Conservation (phyloP, 1,140 invertebrate genomes). For the Euschistus heros region DNA sequence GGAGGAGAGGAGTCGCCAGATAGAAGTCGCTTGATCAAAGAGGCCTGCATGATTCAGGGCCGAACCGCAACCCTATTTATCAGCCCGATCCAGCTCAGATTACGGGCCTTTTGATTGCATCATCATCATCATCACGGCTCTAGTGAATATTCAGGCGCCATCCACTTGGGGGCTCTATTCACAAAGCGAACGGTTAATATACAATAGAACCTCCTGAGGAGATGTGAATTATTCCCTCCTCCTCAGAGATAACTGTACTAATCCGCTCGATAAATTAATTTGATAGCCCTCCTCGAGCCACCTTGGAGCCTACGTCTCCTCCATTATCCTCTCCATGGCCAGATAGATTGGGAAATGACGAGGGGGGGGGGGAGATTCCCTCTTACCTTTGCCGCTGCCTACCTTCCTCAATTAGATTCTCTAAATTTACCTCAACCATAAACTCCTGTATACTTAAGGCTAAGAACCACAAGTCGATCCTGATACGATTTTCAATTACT, state of each 20-base stretch:
- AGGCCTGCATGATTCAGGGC: neutral
- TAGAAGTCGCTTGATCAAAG: neutral
- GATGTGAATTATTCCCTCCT: neutral
- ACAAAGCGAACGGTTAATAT: neutral
- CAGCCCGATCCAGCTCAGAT: slow-evolving; percentile 10
- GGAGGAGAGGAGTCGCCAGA: neutral
- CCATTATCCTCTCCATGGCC: neutral
- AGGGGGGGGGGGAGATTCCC: no score
- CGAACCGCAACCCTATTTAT: slow-evolving; percentile 13
- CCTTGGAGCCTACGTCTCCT: neutral
- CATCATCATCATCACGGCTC: slow-evolving; percentile 1
- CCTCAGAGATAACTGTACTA: neutral
- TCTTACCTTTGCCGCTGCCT: no score
- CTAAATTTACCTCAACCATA: no score
- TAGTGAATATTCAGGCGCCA: neutral
- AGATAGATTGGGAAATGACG: neutral
- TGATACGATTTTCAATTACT: no score
- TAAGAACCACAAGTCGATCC: no score
- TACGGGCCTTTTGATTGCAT: slow-evolving; percentile 11
- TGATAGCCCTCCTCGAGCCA: neutral
- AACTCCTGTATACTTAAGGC: no score
- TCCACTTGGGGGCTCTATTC: neutral
- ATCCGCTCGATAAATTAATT: slow-evolving; percentile 9
- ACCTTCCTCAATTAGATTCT: no score
- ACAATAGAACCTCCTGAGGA: neutral